A percentile compares a stretch with the other conserved stretches of the same genome.
Conservation (phyloP, 2,888 invertebrate species). For the Zygaena filipendulae region DNA sequence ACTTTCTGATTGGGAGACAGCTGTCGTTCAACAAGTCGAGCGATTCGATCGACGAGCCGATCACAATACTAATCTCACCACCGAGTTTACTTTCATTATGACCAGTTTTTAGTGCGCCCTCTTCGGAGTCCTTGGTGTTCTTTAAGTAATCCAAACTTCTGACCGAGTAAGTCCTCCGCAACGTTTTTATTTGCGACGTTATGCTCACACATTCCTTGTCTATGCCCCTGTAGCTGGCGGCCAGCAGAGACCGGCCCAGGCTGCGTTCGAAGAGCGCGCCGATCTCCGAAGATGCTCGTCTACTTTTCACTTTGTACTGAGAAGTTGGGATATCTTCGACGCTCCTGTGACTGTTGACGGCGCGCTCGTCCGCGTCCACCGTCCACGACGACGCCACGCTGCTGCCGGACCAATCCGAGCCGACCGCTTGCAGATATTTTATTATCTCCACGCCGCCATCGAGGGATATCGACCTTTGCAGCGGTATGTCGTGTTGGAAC, state of each 20-base stretch:
- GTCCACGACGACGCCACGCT: conserved; percentile 42
- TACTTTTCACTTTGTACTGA: conserved; percentile 43
- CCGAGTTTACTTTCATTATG: background rate
- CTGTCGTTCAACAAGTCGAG: background rate
- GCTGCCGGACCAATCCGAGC: conserved; percentile 33
- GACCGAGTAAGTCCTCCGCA: conserved; percentile 41
- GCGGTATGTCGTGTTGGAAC: conserved; percentile 38
- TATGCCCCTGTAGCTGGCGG: conserved; percentile 41
- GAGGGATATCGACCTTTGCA: conserved; percentile 47
- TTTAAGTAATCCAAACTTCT: conserved; percentile 19
- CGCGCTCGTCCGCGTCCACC: conserved; percentile 29
- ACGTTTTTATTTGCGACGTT: conserved; percentile 41
- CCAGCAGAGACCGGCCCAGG: conserved; percentile 34
- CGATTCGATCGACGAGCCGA: background rate
- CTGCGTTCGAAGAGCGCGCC: conserved; percentile 26
- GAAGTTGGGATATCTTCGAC: conserved; percentile 56
- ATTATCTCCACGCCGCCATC: conserved; percentile 48
- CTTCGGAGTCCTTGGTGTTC: conserved; percentile 24
- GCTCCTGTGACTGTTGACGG: conserved; percentile 32
- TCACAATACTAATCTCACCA: background rate
- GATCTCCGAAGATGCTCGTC: conserved; percentile 45
- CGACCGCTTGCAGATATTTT: conserved; percentile 38
- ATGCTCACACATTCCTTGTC: conserved; percentile 26
- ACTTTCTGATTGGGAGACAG: background rate
- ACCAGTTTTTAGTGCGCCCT: conserved; percentile 8